phyloP scores from a whole-genome alignment of 2,797 vertebrate genomes.

The Coregonus sp. region DNA sequence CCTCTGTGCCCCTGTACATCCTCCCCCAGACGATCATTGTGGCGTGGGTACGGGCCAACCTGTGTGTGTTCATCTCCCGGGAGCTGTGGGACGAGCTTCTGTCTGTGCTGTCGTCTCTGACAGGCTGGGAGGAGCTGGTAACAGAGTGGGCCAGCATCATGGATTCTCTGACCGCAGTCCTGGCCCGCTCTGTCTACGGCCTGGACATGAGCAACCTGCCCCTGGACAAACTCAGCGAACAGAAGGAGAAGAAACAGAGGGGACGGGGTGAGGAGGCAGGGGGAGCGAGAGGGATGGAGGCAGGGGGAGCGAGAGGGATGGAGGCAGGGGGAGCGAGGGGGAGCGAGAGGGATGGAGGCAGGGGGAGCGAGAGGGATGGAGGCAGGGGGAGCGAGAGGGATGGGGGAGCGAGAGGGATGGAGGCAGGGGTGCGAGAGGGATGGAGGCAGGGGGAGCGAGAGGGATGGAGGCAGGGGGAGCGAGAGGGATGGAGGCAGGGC shows the following conservation, averaged over 20 bases:
- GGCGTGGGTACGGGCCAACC: conserved; percentile 95
- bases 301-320: no score
- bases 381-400: no score
- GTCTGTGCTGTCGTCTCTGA: conserved; percentile 89
- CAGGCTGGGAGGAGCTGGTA: conserved; percentile 95
- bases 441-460: no score
- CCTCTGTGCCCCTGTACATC: not conserved
- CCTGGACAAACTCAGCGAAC: conserved; percentile 96
- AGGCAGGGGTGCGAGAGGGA: no score
- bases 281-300: no score
- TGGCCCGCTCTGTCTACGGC: conserved; percentile 91
- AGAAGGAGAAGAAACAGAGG: conserved; percentile 96
- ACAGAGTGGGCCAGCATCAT: conserved; percentile 96
- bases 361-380: no score
- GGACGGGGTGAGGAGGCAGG: conserved; percentile 83
- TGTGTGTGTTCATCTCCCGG: conserved; percentile 93
- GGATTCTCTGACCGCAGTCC: conserved; percentile 93
- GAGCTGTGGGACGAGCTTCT: conserved; percentile 99
- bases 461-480: no score
- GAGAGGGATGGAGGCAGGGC: no score
- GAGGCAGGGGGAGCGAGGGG: no score
- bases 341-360: no score
- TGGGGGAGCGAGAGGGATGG: no score
- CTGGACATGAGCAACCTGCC: conserved; percentile 94
- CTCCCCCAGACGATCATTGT: conserved; percentile 90